Evolutionary conservation across 1,140 invertebrate genomes (phyloP), one percentile per base, ranked within the genome.

Genomic region (Laupala kohalensis): DNA sequence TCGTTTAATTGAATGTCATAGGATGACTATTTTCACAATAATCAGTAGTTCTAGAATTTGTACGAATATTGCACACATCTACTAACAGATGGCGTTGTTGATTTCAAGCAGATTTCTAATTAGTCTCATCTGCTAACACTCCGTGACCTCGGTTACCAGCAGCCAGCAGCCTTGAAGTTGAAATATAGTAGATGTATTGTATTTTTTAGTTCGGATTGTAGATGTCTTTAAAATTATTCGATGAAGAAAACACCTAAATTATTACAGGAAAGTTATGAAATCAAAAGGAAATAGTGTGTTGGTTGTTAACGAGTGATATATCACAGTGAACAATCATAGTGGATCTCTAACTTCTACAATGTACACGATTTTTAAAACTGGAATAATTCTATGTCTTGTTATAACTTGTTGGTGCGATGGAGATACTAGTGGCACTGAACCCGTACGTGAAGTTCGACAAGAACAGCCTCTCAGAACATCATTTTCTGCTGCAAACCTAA

Each of bases 351-450:
- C 26, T 29, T 19, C 25, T 68, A 72, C 28, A 63, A 72, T 72
- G 71, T 27, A 67, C 65, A 72, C 67, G 29, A 15, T 68, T 53
- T 68, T 25, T 29, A 25, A 63, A 30, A 53, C 65, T 72, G 19
- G 67, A 19, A 53, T 72, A 53, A 72, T 72, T 67, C 63, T 72
- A 27, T 72, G 29, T 26, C 29, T 72, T 68, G 19, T 72, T 25
- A 25, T 13, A 62, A 63, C 29, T 62, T 69, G 65, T 19, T 37
- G 65, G 71, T 72, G 71, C 28, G 30, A 62, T 72, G 29, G 29
- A 6, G 65, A 64, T 19, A 30, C 5, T 12, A 72, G 71, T 72
- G 71, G 68, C 19, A 26, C 23, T 3, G 71, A 68, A n/a, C 67
- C 67, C 25, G 24, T 37, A 53, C 66, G 27, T 15, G 65, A 72